Conservation (phyloP, 2,888 invertebrate species). For the Epinotia bilunana region DNA sequence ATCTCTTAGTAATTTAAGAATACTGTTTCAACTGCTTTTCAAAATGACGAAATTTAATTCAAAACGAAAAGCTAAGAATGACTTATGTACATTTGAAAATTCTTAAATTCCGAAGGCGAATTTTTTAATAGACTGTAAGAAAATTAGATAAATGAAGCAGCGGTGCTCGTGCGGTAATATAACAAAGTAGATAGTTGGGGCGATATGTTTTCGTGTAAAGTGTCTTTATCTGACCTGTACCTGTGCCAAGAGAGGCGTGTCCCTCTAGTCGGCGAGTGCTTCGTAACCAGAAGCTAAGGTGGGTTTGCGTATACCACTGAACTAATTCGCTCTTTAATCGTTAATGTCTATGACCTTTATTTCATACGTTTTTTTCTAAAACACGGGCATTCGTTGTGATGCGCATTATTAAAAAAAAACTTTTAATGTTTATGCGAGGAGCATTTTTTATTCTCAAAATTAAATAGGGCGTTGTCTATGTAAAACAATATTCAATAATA, state of each 20-base stretch:
- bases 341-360: conserved; percentile 9
- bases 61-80: conserved; percentile 24
- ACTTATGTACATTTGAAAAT: conserved; percentile 19
- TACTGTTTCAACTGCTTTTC: too few relatives aligned
- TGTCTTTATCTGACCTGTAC: conserved; percentile 38
- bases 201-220: conserved; percentile 45
- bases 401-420: too few relatives aligned
- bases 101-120: conserved; percentile 10
- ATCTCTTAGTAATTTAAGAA: too few relatives aligned
- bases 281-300: conserved; percentile 34
- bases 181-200: conserved; percentile 21
- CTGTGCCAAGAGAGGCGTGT: conserved; percentile 40
- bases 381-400: too few relatives aligned
- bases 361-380: background rate
- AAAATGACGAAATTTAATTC: background rate
- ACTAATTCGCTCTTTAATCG: background rate
- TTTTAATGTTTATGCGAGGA: too few relatives aligned
- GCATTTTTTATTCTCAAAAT: too few relatives aligned
- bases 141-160: conserved; percentile 20
- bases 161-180: conserved; percentile 13
- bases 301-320: conserved; percentile 13
- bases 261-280: conserved; percentile 24
- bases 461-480: too few relatives aligned
- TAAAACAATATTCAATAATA: too few relatives aligned
- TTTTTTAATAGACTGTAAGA: background rate